A percentile compares a stretch with the other conserved stretches of the same genome.
phyloP scores from a whole-genome alignment of 2,888 invertebrate genomes.

The Yponomeuta sedellus region DNA sequence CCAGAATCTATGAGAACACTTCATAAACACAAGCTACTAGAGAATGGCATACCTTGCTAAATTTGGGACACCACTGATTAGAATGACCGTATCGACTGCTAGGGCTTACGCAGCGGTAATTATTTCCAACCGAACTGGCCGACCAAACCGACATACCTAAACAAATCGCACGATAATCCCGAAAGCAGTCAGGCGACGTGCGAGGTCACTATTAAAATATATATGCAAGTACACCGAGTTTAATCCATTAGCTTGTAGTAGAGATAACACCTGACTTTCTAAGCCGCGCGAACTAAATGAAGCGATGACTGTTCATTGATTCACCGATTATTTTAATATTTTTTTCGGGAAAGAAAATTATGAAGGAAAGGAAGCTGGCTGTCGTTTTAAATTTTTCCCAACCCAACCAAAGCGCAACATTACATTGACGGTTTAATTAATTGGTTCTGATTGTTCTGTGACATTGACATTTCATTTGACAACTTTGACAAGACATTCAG shows the following conservation, averaged over 20 bases:
- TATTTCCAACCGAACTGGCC: slow-evolving; percentile 78
- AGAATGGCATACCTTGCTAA: slow-evolving; percentile 56
- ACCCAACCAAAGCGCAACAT: too few relatives aligned
- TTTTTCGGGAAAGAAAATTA: neutral
- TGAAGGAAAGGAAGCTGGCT: neutral
- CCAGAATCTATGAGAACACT: neutral
- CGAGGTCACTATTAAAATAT: slow-evolving; percentile 47
- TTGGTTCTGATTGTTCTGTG: too few relatives aligned
- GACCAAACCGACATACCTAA: slow-evolving; percentile 85
- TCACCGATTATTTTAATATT: neutral
- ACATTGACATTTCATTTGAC: too few relatives aligned
- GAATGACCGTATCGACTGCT: slow-evolving; percentile 60
- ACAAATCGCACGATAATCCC: slow-evolving; percentile 61
- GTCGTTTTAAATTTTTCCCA: too few relatives aligned
- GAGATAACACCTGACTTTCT: slow-evolving; percentile 27
- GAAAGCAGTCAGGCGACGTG: slow-evolving; percentile 36
- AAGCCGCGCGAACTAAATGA: neutral
- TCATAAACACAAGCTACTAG: neutral
- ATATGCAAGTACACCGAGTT: neutral
- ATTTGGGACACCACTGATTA: slow-evolving; percentile 69
- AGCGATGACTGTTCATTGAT: neutral
- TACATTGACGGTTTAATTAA: too few relatives aligned
- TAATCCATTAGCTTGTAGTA: slow-evolving; percentile 16
- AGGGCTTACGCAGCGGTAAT: slow-evolving; percentile 61
- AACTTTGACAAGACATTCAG: too few relatives aligned